Conservation (phyloP, 2,888 invertebrate species). For the Pammene aurita region DNA sequence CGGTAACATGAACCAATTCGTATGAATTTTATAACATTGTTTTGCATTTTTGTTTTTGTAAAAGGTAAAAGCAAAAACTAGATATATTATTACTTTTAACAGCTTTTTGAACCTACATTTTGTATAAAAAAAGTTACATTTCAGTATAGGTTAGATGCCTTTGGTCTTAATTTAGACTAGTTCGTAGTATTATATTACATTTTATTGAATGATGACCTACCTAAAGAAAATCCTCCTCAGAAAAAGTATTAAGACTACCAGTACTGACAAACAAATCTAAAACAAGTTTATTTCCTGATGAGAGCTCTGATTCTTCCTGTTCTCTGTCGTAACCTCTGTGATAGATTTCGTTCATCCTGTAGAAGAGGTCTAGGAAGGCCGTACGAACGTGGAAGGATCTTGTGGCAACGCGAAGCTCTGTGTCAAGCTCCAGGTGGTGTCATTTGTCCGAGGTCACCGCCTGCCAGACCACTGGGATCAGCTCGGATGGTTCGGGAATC, state of each 20-base stretch:
- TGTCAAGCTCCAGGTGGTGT: constrained; percentile 54
- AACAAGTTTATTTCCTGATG: not conserved
- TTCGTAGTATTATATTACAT: too few relatives aligned
- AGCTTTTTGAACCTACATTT: too few relatives aligned
- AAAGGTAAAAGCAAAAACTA: too few relatives aligned
- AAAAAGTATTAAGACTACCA: not conserved
- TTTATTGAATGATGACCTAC: too few relatives aligned
- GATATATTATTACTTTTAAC: too few relatives aligned
- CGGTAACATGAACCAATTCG: too few relatives aligned
- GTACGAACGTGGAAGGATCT: constrained; percentile 54
- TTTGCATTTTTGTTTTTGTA: too few relatives aligned
- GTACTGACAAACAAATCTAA: constrained; percentile 4
- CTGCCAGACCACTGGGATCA: constrained; percentile 60
- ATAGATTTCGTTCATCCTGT: constrained; percentile 47
- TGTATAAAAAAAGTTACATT: too few relatives aligned
- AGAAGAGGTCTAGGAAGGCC: constrained; percentile 62
- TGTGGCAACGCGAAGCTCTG: constrained; percentile 45
- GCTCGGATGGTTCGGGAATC: constrained; percentile 54
- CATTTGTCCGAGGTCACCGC: constrained; percentile 50
- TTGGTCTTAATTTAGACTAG: too few relatives aligned
- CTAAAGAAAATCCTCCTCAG: too few relatives aligned
- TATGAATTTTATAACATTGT: too few relatives aligned
- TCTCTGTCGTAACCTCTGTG: constrained; percentile 23
- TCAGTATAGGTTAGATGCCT: too few relatives aligned
- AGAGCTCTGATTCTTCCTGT: not conserved